Evolutionary conservation across 2,797 vertebrate genomes (phyloP).

Genomic region (Rhabdophis nuchalis): DNA sequence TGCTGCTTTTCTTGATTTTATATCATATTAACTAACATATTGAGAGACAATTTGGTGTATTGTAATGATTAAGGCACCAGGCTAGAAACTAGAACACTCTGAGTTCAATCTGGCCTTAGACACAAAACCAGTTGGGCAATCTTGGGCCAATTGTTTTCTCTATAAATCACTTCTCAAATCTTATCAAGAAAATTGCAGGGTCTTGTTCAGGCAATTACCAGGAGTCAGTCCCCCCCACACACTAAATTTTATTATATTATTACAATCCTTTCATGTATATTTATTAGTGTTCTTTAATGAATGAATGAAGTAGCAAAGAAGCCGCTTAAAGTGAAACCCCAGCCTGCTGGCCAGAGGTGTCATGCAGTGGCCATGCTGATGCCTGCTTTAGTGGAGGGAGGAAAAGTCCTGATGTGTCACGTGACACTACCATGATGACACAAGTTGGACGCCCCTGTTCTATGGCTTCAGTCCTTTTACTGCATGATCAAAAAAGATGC

Average conservation of each 20-base stretch:
- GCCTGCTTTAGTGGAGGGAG: too few species aligned
- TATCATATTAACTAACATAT: background rate
- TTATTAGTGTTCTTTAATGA: background rate
- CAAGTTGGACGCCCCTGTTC: too few species aligned
- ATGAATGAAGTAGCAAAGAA: background rate
- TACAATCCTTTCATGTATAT: background rate
- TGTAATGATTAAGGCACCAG: background rate
- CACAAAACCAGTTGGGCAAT: background rate
- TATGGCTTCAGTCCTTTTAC: background rate
- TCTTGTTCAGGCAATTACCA: background rate
- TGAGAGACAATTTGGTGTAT: background rate
- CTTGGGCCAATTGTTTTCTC: background rate
- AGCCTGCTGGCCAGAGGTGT: too few species aligned
- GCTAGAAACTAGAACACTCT: background rate
- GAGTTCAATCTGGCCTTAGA: background rate
- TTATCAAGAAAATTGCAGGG: background rate
- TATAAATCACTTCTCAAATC: background rate
- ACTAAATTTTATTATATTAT: background rate
- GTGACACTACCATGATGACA: too few species aligned
- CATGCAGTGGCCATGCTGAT: too few species aligned
- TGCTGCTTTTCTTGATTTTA: background rate
- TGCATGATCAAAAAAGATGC: background rate
- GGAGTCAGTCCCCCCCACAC: fast-evolving
- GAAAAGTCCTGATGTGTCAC: too few species aligned
- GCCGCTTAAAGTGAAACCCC: background rate